Evolutionary conservation across 2,888 invertebrate genomes (phyloP), one percentile per base, ranked within the genome.

Genomic region (Drosophila pseudotakahashii): DNA sequence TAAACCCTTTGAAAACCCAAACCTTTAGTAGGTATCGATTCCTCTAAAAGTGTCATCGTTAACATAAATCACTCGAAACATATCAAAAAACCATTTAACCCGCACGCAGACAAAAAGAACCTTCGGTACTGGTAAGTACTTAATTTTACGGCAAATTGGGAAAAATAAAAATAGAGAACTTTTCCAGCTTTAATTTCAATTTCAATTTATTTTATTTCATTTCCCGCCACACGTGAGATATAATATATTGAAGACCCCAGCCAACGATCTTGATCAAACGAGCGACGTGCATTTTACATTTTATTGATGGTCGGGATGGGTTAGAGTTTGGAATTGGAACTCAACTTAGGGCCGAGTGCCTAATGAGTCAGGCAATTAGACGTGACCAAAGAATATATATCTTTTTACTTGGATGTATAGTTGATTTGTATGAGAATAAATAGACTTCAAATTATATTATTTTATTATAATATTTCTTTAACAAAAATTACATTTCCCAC

Each of bases 231-330:
- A 81, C 85, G 81, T 81, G 85, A 72, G 72, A 78, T 74, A 57
- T 52, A 67, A 32, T 58, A 45, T 16, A 61, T 70, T 37, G 30
- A n/a, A 57, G 39, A 39, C 45, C 42, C 42, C 57, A 34, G 19
- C 53, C 11, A 55, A 13, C 55, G 76, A 55, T 59, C 55, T 70
- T 44, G 59, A 76, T 69, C 69, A 66, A 48, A 61, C 60, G 41
- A 52, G 41, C 68, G 59, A 79, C 87, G 78, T 86, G 78, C 67
- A 63, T 66, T 79, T 84, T 63, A 62, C 69, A 67, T 75, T 84
- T 81, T 68, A 79, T 82, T 60, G 59, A 37, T 34, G 45, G 36
- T 26, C 26, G 51, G 48, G 51, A 45, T 45, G 73, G 60, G 54
- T 14, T 9, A 19, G 30, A 3, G 39, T 30, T 62, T 47, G 26